phyloP scores from a whole-genome alignment of 2,888 invertebrate species.

The Conomelus anceps region DNA sequence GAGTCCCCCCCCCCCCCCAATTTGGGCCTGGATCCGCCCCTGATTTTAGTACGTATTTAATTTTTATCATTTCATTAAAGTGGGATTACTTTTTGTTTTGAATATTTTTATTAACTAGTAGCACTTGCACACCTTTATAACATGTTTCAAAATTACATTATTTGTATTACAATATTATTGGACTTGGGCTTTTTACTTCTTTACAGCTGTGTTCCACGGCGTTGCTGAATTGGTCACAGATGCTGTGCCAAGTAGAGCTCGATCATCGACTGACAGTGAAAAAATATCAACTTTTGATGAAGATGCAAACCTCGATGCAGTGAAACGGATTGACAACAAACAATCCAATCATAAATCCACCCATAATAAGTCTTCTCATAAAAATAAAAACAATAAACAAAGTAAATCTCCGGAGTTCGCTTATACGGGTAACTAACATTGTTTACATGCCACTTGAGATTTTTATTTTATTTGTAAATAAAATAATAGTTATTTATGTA shows the following conservation, averaged over 20 bases:
- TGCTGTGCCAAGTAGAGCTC: background rate
- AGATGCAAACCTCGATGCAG: background rate
- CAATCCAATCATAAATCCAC: background rate
- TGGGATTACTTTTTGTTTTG: too few relatives aligned
- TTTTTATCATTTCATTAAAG: too few relatives aligned
- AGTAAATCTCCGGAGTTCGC: background rate
- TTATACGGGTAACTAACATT: background rate
- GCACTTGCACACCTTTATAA: too few relatives aligned
- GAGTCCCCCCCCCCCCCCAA: too few relatives aligned
- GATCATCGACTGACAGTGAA: background rate
- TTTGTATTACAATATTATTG: too few relatives aligned
- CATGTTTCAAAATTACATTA: too few relatives aligned
- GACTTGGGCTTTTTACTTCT: too few relatives aligned
- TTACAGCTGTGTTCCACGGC: background rate
- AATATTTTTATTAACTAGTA: too few relatives aligned
- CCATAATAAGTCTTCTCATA: background rate
- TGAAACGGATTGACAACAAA: background rate
- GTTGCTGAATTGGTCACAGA: background rate
- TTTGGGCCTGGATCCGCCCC: too few relatives aligned
- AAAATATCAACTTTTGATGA: background rate
- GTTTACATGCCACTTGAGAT: background rate
- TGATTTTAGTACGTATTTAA: too few relatives aligned
- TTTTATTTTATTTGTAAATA: background rate
- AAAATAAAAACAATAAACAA: background rate
- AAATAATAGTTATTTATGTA: background rate